Percentiles rank a stretch among this genome's conserved stretches.
Evolutionary conservation across 1,140 invertebrate genomes (phyloP).

Genomic region (Drosophila nikananu): DNA sequence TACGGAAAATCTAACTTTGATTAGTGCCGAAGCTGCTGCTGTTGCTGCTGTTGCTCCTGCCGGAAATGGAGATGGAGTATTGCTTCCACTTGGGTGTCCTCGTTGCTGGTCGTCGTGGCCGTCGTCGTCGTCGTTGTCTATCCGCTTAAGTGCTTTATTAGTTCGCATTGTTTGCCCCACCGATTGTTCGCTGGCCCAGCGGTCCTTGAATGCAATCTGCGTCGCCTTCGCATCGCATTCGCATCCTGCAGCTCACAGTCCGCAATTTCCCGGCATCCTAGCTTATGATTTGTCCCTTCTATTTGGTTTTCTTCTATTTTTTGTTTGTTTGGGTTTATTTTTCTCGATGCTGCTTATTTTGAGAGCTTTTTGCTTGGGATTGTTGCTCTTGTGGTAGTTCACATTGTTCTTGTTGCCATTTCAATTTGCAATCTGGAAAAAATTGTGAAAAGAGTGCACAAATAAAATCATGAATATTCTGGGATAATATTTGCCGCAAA

Average conservation of each 20-base stretch:
- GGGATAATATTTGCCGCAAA: conserved; percentile 21
- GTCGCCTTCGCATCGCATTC: conserved; percentile 62
- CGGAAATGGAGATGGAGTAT: conserved; percentile 21
- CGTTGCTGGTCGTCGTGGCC: conserved; percentile 46
- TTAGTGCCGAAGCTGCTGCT: conserved; percentile 47
- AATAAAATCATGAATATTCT: conserved; percentile 20
- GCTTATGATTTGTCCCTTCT: conserved; percentile 45
- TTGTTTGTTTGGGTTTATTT: neutral
- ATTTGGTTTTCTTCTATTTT: conserved; percentile 8
- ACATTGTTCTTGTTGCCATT: conserved; percentile 56
- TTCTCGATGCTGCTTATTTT: conserved; percentile 32
- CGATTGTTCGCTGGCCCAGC: conserved; percentile 52
- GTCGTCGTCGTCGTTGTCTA: conserved; percentile 56
- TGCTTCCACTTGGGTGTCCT: conserved; percentile 40
- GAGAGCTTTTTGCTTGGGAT: conserved; percentile 17
- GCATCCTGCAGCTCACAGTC: conserved; percentile 43
- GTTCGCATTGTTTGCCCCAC: conserved; percentile 76
- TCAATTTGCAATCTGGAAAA: conserved; percentile 70
- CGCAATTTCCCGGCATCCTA: conserved; percentile 39
- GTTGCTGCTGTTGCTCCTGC: conserved; percentile 23
- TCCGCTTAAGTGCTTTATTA: conserved; percentile 78
- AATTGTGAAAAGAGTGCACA: conserved; percentile 18
- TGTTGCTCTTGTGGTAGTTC: conserved; percentile 31
- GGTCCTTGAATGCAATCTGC: conserved; percentile 58
- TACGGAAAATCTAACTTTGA: conserved; percentile 56